phyloP scores from a whole-genome alignment of 2,888 invertebrate species.

The Cantharis nigra region DNA sequence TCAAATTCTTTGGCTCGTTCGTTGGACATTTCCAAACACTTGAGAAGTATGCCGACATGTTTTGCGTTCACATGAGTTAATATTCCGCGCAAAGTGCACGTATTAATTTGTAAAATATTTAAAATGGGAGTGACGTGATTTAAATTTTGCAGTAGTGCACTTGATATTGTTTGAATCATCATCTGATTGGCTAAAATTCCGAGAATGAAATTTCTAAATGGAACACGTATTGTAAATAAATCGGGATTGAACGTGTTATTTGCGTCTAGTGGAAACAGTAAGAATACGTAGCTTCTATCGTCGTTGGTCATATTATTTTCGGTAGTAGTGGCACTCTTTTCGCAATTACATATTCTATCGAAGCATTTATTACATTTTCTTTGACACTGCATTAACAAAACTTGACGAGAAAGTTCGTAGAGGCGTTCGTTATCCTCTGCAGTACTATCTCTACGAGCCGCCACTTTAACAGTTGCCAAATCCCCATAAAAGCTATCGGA shows the following conservation, averaged over 20 bases:
- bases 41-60: conserved; percentile 73
- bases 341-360: conserved; percentile 54
- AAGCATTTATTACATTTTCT: conserved; percentile 49
- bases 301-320: conserved; percentile 62
- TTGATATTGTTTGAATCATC: conserved; percentile 87
- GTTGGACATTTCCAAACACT: conserved; percentile 82
- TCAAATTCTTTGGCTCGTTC: conserved; percentile 86
- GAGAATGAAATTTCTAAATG: conserved; percentile 85
- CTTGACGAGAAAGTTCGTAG: conserved; percentile 89
- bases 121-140: conserved; percentile 55
- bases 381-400: conserved; percentile 65
- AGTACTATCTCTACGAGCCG: conserved; percentile 85
- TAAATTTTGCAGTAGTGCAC: conserved; percentile 74
- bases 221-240: conserved; percentile 80
- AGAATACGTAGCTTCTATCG: conserved; percentile 86
- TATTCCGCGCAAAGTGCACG: conserved; percentile 52
- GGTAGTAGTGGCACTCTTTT: conserved; percentile 49
- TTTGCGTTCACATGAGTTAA: conserved; percentile 59
- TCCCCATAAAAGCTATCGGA: conserved; percentile 96
- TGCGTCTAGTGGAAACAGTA: conserved; percentile 79
- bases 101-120: conserved; percentile 54
- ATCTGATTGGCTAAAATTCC: conserved; percentile 92
- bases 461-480: conserved; percentile 89
- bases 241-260: conserved; percentile 74
- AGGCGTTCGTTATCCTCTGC: conserved; percentile 82